Base-by-base conservation (phyloP, 2,113 vertebrate species). In the Morone saxatilis region DNA sequence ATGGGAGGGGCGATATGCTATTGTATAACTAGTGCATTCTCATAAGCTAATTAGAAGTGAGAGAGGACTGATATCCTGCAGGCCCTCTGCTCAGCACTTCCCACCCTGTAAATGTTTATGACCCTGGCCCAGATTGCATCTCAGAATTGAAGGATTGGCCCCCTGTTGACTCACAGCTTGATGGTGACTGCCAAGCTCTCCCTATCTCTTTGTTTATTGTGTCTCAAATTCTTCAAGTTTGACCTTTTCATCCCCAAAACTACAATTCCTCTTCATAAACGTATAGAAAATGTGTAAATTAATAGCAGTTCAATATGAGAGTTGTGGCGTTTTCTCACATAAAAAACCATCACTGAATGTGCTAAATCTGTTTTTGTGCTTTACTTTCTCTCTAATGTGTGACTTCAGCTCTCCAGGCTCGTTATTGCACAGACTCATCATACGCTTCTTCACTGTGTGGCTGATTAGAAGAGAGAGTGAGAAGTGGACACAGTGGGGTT, bases 71-170 rank as follows among this genome's bases (percentile, higher is more conserved):
- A 80, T 78, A 77, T 90, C 86, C 91, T 85, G 89, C 83, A 91
- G 82, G 76, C 82, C 80, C 85, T 87, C 87, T 81, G 83, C 84
- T 85, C 83, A 80, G 73, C 83, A 84, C 88, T 90, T 93, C 93
- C 91, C 94, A 87, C 89, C 88, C 89, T 92, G 91, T 95, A 94
- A 95, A 95, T 85, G 86, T 95, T 95, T 95, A 94, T 91, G 91
- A 81, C 90, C 81, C 88, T n/a, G 90, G 85, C 87, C 86, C 91
- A 95, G 92, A 95, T 94, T 93, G 90, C 86, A 90, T 89, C 88
- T 89, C 22, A 93, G 90, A 94, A 92, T 94, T 90, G 89, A 92
- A 82, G 91, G 90, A 93, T 91, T 90, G 89, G 70, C 82, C 89
- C 91, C 93, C 92, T 80, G 89, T 89, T 89, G 91, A 86, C 91